phyloP scores from a whole-genome alignment of 2,888 invertebrate species.

The Theristus sp. region DNA sequence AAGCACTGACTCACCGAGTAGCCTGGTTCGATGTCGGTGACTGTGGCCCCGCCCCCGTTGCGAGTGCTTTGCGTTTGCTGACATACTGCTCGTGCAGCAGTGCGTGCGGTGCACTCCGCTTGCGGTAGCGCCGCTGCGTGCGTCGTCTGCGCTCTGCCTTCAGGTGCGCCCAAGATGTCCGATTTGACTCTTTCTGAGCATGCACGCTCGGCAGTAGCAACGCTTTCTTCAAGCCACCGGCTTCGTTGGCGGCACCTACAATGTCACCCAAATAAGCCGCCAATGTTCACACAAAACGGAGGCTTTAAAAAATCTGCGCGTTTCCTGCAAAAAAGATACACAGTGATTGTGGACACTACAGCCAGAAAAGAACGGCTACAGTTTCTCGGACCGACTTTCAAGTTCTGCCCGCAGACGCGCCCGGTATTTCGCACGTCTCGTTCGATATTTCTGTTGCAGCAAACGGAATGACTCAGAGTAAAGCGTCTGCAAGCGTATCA shows the following conservation, averaged over 20 bases:
- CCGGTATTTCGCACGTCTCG: background rate
- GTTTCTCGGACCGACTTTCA: too few relatives aligned
- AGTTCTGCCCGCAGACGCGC: background rate
- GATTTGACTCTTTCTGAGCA: background rate
- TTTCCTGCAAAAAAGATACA: background rate
- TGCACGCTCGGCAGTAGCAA: background rate
- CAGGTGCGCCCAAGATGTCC: background rate
- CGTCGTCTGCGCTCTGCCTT: background rate
- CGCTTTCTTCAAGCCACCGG: too few relatives aligned
- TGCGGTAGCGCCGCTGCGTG: background rate
- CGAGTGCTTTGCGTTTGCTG: background rate
- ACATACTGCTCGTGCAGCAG: background rate
- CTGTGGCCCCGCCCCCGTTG: background rate
- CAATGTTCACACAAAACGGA: too few relatives aligned
- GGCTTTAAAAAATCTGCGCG: too few relatives aligned
- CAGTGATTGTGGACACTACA: background rate
- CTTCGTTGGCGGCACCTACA: too few relatives aligned
- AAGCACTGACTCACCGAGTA: too few relatives aligned
- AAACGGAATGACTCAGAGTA: conserved; percentile 64
- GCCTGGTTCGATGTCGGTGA: too few relatives aligned
- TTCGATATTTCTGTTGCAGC: conserved; percentile 41
- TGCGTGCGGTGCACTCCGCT: background rate
- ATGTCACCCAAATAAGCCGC: too few relatives aligned
- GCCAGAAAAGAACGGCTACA: background rate
- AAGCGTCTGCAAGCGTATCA: conserved; percentile 54